Evolutionary conservation across 2,113 vertebrate species (phyloP), one percentile per base, ranked within the genome.

Genomic region (Galbula dea): DNA sequence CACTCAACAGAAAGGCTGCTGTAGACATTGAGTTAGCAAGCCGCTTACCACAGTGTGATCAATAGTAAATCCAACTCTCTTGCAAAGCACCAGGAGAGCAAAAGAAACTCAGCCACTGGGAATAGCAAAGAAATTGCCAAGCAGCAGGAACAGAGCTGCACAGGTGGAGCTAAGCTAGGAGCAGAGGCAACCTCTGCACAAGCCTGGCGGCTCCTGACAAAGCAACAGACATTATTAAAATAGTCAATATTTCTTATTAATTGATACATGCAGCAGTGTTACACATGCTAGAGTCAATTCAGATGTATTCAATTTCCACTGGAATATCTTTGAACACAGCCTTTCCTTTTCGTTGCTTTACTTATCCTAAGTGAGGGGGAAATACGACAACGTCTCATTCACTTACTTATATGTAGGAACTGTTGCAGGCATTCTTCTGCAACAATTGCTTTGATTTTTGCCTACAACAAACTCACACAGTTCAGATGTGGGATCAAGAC

Each of bases 321-420:
- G 7, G 16, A 80, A 36, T 49, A 49, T 20, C 29, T 80, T 62
- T 71, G 57, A 74, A 34, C 2, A 6, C 3, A 78, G 5, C 12
- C 6, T 59, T 89, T 68, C 0, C 0, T 67, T 63, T 45, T 29
- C 39, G 9, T 34, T 72, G 75, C 30, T 29, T 66, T 67, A 8
- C 13, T 39, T 75, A 9, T n/a, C 21, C 11, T 55, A 62, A 46
- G 0, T 54, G 26, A 55, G 29, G 12, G 22, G 4, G 7, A 79
- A 76, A 58, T 24, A n/a, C 23, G 10, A 23, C 51, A 37, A 17
- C 3, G 23, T 15, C 21, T 65, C 8, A 43, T 57, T 76, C 27
- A 45, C 30, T 9, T 3, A 14, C 0, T 0, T 19, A 17, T 9
- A n/a, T 0, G 0, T 21, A 17, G 37, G 83, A 78, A 71, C 5